phyloP scores from a whole-genome alignment of 2,888 invertebrate genomes.

The Ectemnius lituratus region DNA sequence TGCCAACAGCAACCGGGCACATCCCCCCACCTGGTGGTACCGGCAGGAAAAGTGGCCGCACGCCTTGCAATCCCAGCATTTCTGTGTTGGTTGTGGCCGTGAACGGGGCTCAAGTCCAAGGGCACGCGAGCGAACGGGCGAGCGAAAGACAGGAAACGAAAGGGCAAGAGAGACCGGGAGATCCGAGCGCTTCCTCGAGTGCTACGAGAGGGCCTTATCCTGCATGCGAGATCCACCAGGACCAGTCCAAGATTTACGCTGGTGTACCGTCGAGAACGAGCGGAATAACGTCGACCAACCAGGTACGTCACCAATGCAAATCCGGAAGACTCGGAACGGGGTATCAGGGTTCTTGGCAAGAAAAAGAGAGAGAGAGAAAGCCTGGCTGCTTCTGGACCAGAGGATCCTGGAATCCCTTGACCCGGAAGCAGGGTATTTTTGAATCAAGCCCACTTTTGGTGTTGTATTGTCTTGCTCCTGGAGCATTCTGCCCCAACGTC shows the following conservation, averaged over 20 bases:
- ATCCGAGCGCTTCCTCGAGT: constrained; percentile 41
- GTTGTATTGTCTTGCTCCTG: too few relatives aligned
- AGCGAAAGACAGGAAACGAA: constrained; percentile 27
- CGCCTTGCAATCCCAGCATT: constrained; percentile 75
- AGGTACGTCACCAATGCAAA: constrained; percentile 21
- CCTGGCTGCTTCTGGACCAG: constrained; percentile 1
- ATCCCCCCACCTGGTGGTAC: constrained; percentile 69
- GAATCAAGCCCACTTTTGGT: too few relatives aligned
- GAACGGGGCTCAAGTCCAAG: constrained; percentile 77
- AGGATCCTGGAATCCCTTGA: too few relatives aligned
- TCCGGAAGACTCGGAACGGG: constrained; percentile 11
- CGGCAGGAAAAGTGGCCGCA: constrained; percentile 75
- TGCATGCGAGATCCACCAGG: constrained; percentile 51
- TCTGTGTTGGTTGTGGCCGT: constrained; percentile 76
- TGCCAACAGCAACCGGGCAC: constrained; percentile 72
- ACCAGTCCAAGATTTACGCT: constrained; percentile 44
- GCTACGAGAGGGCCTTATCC: constrained; percentile 43
- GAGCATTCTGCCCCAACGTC: too few relatives aligned
- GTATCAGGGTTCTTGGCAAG: neutral
- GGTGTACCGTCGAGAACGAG: constrained; percentile 26
- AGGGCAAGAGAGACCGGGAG: constrained; percentile 26
- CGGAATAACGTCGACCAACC: neutral
- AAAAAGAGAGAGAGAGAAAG: neutral
- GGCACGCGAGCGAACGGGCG: constrained; percentile 64
- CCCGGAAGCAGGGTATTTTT: too few relatives aligned